Base-by-base conservation (phyloP, 2,888 invertebrate genomes). In the Perdita meconis region DNA sequence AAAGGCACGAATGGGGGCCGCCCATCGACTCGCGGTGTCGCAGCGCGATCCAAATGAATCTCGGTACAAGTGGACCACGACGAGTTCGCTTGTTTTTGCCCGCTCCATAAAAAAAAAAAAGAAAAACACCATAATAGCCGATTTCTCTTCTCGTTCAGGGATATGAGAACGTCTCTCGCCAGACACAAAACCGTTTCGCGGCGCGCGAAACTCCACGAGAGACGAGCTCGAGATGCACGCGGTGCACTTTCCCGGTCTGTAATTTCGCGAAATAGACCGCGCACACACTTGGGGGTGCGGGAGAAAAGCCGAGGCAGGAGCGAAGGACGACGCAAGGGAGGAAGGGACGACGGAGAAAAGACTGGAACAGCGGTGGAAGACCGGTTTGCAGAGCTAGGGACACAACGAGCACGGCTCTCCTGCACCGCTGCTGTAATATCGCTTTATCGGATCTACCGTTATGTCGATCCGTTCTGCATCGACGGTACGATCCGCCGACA, bases 391-490 rank as follows among this genome's bases (percentile, higher is more conserved):
- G 47, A 22, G 42, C 34, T 44, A 61, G 47, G 51, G 65, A 71
- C 67, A 60, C 67, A 60, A 65, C 66, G 44, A 63, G 63, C 47
- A 50, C 60, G 55, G n/a, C 42, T 67, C 61, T 59, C 36, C 40
- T 22, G 51, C 56, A 38, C 56, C n/a, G 66, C 70, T 66, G 77
- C 74, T 57, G 64, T 78, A 80, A 84, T 85, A 86, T 87, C 84
- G 80, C 68, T 87, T 82, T 78, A 85, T 86, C 78, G 84, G 67
- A 88, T 88, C 84, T 87, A 88, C 90, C 88, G 90, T 89, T 90
- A 87, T 60, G 75, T 73, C 80, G 84, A 88, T 89, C 82, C 82
- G 87, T 88, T 88, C 83, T 84, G 88, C 85, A 88, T 88, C 82
- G 85, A 80, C 72, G 78, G 67, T 69, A 71, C 59, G 75, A 72